Percentiles rank a stretch among this genome's conserved stretches.
Conservation (phyloP, 1,140 invertebrate species). For the Drosophila rhopaloa region DNA sequence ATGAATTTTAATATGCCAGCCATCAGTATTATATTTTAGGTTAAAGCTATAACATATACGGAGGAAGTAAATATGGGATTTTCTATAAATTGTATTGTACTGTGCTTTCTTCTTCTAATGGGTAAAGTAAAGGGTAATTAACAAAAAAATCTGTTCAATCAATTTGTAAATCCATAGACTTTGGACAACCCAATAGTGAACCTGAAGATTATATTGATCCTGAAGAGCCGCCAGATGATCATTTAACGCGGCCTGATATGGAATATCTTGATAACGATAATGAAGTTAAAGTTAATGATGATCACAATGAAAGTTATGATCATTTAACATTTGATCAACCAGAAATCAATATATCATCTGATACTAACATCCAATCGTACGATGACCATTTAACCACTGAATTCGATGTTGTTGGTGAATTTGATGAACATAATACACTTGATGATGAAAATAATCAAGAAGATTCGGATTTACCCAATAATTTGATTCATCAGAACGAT, state of each 20-base stretch:
- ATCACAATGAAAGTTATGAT: constrained; percentile 11
- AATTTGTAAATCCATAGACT: not conserved
- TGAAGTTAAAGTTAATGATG: not conserved
- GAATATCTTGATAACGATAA: not conserved
- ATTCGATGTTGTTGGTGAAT: not conserved
- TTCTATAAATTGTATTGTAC: not conserved
- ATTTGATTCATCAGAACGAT: not conserved
- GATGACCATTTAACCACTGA: constrained; percentile 5
- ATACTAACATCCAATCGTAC: not conserved
- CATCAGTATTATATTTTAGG: constrained; percentile 26
- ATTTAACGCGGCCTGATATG: constrained; percentile 1
- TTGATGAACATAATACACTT: not conserved
- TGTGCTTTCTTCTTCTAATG: not conserved
- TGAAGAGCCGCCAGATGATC: constrained; percentile 11
- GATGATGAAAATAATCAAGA: not conserved
- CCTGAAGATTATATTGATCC: not conserved
- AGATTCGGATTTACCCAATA: not conserved
- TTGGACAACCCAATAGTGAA: not conserved
- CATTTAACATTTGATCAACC: constrained; percentile 4
- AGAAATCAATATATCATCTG: not conserved
- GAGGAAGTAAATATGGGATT: not conserved
- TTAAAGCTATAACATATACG: constrained; percentile 1
- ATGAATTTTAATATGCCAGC: not conserved
- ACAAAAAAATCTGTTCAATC: not conserved
- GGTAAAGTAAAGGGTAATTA: not conserved